These are phyloP conservation scores for Elymnias hypermnestra DNA, from an alignment of 1,140 invertebrate genomes.

Conservation along the genomic window DNA sequence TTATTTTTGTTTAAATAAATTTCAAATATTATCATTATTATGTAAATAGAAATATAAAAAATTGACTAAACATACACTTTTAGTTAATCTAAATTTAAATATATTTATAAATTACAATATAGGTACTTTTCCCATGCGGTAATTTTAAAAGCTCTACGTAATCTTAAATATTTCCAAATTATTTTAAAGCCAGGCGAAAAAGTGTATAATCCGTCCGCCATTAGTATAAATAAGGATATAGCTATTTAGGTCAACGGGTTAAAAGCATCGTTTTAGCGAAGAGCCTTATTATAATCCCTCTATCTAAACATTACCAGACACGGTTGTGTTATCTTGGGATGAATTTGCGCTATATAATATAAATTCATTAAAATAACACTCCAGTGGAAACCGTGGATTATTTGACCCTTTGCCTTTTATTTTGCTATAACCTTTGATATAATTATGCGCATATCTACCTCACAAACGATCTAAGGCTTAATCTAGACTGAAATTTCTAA, in stretches of 20 bases:
- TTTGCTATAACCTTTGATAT: too few relatives aligned
- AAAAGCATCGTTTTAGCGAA: constrained; percentile 33
- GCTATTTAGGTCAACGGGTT: constrained; percentile 36
- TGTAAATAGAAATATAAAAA: too few relatives aligned
- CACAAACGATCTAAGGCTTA: too few relatives aligned
- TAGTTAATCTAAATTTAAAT: too few relatives aligned
- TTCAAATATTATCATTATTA: too few relatives aligned
- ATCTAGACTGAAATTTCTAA: too few relatives aligned
- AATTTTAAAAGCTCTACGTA: background rate
- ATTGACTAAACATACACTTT: too few relatives aligned
- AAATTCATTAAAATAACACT: constrained; percentile 20
- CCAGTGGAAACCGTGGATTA: constrained; percentile 1
- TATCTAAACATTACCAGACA: constrained; percentile 20
- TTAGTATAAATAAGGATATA: constrained; percentile 22
- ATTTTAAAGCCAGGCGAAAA: constrained; percentile 3
- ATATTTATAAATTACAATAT: too few relatives aligned
- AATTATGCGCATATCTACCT: too few relatives aligned
- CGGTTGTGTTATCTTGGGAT: constrained; percentile 20
- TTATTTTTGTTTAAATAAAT: too few relatives aligned
- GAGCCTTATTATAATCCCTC: constrained; percentile 26
- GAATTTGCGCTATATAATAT: constrained; percentile 19
- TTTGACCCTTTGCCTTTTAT: constrained; percentile 9
- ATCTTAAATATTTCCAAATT: constrained; percentile 6
- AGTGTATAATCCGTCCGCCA: constrained; percentile 7
- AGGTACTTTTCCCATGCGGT: background rate